Evolutionary conservation across 2,888 invertebrate species (phyloP).

Genomic region (Gonocerus acuteangulatus): DNA sequence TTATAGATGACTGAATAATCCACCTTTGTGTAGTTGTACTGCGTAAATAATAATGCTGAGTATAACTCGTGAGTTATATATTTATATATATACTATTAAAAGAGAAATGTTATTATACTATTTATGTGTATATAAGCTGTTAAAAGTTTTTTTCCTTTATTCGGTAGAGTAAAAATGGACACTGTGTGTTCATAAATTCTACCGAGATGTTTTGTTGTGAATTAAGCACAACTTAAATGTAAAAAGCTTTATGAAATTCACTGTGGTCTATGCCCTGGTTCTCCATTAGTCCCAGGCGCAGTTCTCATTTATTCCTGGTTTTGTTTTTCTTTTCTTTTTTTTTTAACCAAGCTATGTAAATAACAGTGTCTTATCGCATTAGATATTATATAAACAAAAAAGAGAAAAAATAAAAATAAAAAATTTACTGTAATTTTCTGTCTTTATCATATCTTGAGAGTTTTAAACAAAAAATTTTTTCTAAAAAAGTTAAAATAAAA

Average conservation of each 20-base stretch:
- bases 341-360: conserved; percentile 22
- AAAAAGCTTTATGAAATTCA: conserved; percentile 24
- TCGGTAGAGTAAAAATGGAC: conserved; percentile 13
- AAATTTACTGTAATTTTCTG: conserved; percentile 25
- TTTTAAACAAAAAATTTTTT: too few species aligned
- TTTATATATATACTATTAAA: conserved; percentile 24
- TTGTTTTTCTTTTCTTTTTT: conserved; percentile 9
- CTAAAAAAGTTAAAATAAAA: conserved; percentile 9
- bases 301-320: conserved; percentile 1
- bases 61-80: neutral
- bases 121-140: conserved; percentile 25
- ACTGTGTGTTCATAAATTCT: conserved; percentile 19
- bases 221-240: conserved; percentile 18
- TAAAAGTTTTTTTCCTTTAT: conserved; percentile 12
- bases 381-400: conserved; percentile 17
- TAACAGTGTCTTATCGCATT: conserved; percentile 22
- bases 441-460: conserved; percentile 29
- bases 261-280: conserved; percentile 7
- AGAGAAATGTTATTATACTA: conserved; percentile 17
- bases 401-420: conserved; percentile 23
- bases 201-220: conserved; percentile 20
- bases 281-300: neutral
- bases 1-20: conserved; percentile 1
- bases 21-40: neutral
- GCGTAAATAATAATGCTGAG: neutral